Evolutionary conservation across 2,888 invertebrate species (phyloP).

Genomic region (Ellobium chinense): DNA sequence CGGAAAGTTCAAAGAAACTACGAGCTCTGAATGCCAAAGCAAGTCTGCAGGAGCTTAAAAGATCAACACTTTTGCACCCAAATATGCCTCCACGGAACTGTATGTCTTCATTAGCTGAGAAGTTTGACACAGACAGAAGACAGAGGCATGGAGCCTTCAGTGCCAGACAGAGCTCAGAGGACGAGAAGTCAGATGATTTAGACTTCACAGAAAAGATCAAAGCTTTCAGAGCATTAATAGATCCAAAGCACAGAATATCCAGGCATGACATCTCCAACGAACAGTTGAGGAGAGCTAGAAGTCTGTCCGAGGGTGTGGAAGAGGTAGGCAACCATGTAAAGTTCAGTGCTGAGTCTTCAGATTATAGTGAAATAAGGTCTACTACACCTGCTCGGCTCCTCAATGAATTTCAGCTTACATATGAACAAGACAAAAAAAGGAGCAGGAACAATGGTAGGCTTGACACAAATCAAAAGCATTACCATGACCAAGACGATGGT

Average conservation of each 20-base stretch:
- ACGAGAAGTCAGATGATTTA: neutral
- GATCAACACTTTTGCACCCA: neutral
- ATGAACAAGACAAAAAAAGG: neutral
- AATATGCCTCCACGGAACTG: neutral
- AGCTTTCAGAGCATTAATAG: slow-evolving; percentile 28
- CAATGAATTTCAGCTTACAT: slow-evolving; percentile 17
- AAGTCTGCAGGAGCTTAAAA: neutral
- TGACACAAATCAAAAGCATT: neutral
- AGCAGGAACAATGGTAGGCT: neutral
- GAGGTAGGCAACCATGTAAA: slow-evolving; percentile 17
- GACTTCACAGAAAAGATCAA: slow-evolving; percentile 22
- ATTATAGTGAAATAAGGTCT: too few relatives aligned
- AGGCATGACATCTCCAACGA: neutral
- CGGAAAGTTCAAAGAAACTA: neutral
- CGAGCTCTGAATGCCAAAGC: neutral
- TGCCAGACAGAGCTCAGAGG: neutral
- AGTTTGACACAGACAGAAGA: too few relatives aligned
- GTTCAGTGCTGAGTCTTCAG: slow-evolving; percentile 21
- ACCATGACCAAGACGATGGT: neutral
- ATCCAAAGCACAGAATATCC: neutral
- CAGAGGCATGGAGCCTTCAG: neutral
- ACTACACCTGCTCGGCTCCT: neutral
- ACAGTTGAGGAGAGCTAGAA: neutral
- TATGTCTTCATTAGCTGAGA: neutral
- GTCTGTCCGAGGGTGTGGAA: neutral